Percentiles rank a stretch among this genome's conserved stretches.
Evolutionary conservation across 2,888 invertebrate genomes (phyloP).

Genomic region (Brenthis hecate): DNA sequence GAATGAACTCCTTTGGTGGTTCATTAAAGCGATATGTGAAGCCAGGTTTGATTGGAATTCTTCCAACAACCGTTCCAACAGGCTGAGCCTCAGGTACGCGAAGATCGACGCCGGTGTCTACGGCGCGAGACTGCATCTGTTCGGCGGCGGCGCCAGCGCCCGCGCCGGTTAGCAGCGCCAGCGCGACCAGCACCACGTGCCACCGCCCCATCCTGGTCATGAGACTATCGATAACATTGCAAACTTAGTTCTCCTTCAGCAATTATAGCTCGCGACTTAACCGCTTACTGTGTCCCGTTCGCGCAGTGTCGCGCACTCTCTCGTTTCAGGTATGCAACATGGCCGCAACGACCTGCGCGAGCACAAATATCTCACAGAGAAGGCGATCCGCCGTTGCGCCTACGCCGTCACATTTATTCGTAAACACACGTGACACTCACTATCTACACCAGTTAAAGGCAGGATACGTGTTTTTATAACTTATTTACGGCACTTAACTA

Average conservation of each 20-base stretch:
- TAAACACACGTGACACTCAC: conserved; percentile 80
- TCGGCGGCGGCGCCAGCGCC: conserved; percentile 70
- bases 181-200: conserved; percentile 76
- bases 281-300: conserved; percentile 74
- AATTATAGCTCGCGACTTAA: conserved; percentile 64
- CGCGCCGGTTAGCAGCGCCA: conserved; percentile 69
- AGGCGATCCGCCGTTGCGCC: conserved; percentile 78
- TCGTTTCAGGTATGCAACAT: conserved; percentile 82
- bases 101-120: conserved; percentile 92
- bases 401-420: conserved; percentile 79
- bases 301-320: conserved; percentile 76
- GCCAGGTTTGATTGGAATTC: conserved; percentile 92
- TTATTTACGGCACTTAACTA: conserved; percentile 31
- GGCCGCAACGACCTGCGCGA: conserved; percentile 80
- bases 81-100: conserved; percentile 93
- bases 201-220: conserved; percentile 76
- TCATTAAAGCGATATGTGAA: conserved; percentile 97
- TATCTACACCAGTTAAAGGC: conserved; percentile 44
- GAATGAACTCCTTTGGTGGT: conserved; percentile 91
- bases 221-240: conserved; percentile 72
- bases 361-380: conserved; percentile 80
- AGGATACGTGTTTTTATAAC: conserved; percentile 27
- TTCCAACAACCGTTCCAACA: conserved; percentile 91
- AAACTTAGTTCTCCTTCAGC: conserved; percentile 66
- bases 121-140: conserved; percentile 93